A percentile compares a stretch with the other conserved stretches of the same genome.
These are phyloP conservation scores for Halcyon smyrnensis DNA, from an alignment of 2,797 vertebrate genomes.

Conservation along the genomic window DNA sequence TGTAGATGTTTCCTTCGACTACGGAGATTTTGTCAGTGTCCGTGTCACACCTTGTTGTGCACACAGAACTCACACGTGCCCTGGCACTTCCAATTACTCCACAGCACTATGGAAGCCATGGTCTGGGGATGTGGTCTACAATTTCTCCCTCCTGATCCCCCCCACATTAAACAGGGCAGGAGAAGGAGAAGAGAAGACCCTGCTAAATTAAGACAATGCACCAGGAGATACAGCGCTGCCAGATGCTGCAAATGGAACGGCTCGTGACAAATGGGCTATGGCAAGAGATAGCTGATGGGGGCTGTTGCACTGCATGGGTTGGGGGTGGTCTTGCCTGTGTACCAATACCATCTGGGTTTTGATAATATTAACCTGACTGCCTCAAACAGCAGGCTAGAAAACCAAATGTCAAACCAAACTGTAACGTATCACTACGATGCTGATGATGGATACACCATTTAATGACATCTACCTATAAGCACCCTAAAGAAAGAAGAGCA, in stretches of 20 bases:
- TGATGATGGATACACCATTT: fast-evolving
- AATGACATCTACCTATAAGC: background rate
- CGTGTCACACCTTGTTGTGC: background rate
- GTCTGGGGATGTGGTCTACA: background rate
- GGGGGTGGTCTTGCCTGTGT: fast-evolving
- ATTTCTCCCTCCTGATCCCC: background rate
- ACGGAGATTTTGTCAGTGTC: background rate
- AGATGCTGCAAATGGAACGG: background rate
- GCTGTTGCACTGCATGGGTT: fast-evolving
- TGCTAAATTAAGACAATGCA: background rate
- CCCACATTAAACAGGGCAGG: background rate
- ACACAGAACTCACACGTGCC: background rate
- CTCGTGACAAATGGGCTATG: background rate
- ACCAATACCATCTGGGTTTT: background rate
- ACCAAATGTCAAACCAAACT: fast-evolving
- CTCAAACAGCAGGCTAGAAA: background rate
- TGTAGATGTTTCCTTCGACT: background rate
- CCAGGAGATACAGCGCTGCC: background rate
- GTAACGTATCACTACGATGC: fast-evolving
- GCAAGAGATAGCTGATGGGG: background rate
- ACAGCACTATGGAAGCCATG: fast-evolving
- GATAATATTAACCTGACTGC: background rate
- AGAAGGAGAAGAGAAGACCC: background rate
- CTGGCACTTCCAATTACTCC: background rate
- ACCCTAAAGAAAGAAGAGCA: background rate